Evolutionary conservation across 1,140 invertebrate species (phyloP).

Genomic region (Brachionus asplanchnoidis): DNA sequence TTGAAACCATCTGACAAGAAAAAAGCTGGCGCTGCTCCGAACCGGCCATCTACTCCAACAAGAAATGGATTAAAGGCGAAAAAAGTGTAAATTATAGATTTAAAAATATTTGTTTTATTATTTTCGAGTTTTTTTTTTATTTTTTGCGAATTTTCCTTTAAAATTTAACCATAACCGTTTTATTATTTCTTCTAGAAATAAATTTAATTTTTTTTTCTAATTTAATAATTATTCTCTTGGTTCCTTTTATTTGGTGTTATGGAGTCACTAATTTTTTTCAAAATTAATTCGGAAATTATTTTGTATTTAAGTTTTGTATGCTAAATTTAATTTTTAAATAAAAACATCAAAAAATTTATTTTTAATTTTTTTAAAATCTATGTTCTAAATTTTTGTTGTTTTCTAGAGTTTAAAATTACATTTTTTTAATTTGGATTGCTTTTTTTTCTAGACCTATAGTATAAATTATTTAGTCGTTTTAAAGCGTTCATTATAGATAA

Average conservation of each 20-base stretch:
- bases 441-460: too few relatives aligned
- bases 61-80: conserved; percentile 16
- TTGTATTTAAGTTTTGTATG: neutral
- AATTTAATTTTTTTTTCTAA: neutral
- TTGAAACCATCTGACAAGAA: conserved; percentile 40
- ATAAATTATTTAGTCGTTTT: too few relatives aligned
- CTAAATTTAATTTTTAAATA: neutral
- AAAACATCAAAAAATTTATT: neutral
- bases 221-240: neutral
- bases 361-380: neutral
- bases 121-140: neutral
- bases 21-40: neutral
- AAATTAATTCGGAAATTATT: neutral
- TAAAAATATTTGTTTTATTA: neutral
- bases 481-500: too few relatives aligned
- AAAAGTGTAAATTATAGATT: neutral
- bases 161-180: neutral
- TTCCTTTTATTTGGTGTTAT: neutral
- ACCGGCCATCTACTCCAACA: conserved; percentile 27
- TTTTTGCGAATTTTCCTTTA: neutral
- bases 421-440: too few relatives aligned
- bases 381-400: neutral
- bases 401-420: neutral
- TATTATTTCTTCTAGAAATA: neutral
- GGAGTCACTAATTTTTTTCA: neutral